These are phyloP conservation scores for Rhynchotus rufescens DNA, from an alignment of 2,797 vertebrate genomes.

Conservation along the genomic window DNA sequence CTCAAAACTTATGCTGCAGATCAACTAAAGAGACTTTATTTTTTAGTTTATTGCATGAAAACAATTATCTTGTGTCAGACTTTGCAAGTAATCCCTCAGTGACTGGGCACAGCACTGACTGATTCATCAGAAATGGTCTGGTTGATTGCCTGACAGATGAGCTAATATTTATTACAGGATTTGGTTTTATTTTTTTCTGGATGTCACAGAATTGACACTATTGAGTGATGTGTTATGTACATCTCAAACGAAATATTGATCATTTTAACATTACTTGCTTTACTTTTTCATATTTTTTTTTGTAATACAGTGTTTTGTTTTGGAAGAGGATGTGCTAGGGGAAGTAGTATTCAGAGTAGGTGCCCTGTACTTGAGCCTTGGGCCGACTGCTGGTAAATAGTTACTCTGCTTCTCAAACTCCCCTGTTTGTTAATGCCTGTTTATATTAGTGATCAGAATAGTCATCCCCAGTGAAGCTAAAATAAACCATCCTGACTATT, in stretches of 20 bases:
- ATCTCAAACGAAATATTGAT: conserved; percentile 80
- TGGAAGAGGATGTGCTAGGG: neutral
- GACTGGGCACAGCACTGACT: neutral
- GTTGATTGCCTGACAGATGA: conserved; percentile 19
- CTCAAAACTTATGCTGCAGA: neutral
- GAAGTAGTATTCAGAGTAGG: neutral
- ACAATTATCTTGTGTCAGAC: neutral
- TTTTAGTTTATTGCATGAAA: neutral
- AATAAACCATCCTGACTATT: neutral
- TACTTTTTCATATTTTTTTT: conserved; percentile 38
- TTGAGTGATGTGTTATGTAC: conserved; percentile 66
- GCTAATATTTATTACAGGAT: conserved; percentile 73
- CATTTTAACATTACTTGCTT: conserved; percentile 49
- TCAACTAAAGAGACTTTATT: rapidly evolving
- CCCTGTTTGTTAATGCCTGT: neutral
- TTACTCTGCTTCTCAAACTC: neutral
- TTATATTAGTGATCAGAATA: neutral
- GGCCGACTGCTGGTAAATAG: neutral
- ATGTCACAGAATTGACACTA: too few species aligned
- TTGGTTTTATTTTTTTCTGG: conserved; percentile 60
- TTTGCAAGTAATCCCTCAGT: neutral
- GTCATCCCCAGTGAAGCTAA: neutral
- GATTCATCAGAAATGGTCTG: conserved; percentile 14
- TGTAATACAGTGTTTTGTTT: conserved; percentile 17
- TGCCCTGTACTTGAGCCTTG: neutral